Conservation (phyloP, 2,888 invertebrate species). For the Paralinhomoeus sp. region DNA sequence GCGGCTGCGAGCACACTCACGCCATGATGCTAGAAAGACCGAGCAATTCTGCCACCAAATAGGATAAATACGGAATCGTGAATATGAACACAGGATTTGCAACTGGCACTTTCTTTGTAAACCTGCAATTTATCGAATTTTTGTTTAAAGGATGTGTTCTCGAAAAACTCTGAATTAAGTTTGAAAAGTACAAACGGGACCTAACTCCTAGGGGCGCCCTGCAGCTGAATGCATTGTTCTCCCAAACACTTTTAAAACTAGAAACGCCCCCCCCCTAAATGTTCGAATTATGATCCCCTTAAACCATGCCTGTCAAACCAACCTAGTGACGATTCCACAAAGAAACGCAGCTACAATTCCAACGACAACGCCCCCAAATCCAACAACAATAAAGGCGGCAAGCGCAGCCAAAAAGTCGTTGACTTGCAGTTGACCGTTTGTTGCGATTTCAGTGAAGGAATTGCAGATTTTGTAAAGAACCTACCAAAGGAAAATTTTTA, state of each 20-base stretch:
- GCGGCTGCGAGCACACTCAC: constrained; percentile 36
- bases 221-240: too few relatives aligned
- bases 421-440: constrained; percentile 11
- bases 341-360: constrained; percentile 19
- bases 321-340: constrained; percentile 18
- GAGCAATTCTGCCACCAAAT: constrained; percentile 87
- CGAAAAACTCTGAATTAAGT: too few relatives aligned
- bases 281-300: not conserved
- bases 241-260: too few relatives aligned
- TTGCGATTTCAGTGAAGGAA: constrained; percentile 17
- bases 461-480: constrained; percentile 27
- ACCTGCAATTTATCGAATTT: constrained; percentile 34
- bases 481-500: too few relatives aligned
- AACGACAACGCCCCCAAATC: constrained; percentile 17
- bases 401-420: constrained; percentile 8
- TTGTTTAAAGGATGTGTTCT: not conserved
- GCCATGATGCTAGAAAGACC: constrained; percentile 92
- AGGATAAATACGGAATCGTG: constrained; percentile 86
- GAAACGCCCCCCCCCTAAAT: too few relatives aligned
- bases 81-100: constrained; percentile 95
- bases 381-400: constrained; percentile 20
- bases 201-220: too few relatives aligned
- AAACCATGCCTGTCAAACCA: not conserved
- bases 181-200: too few relatives aligned
- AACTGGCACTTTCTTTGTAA: constrained; percentile 77